These are phyloP conservation scores for Danio albolineatus DNA, from an alignment of 2,797 vertebrate genomes.

Conservation along the genomic window DNA sequence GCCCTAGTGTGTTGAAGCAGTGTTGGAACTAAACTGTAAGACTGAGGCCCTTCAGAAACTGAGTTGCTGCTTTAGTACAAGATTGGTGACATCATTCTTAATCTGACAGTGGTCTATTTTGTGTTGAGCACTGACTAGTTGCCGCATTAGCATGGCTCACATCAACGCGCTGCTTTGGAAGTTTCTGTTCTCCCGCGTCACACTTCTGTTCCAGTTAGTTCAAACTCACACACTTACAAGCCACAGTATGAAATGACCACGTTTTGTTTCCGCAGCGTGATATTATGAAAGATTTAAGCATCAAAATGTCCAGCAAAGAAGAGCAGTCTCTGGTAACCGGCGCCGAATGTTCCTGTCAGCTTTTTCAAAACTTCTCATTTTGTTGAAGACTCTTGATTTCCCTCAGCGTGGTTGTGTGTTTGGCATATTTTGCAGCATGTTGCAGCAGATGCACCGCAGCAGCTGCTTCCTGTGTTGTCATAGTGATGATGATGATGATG, in stretches of 20 bases:
- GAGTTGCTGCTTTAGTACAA: no score
- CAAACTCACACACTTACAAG: conserved; percentile 65
- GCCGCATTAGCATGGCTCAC: not conserved
- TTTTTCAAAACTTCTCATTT: no score
- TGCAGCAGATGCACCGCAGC: not conserved
- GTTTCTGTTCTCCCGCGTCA: not conserved
- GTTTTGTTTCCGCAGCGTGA: conserved; percentile 84
- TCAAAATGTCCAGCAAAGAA: conserved; percentile 82
- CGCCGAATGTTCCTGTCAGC: conserved; percentile 78
- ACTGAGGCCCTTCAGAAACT: no score
- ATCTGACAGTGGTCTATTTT: not conserved
- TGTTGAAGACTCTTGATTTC: no score
- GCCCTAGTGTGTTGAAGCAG: no score
- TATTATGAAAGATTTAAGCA: conserved; percentile 85
- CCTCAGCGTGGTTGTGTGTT: no score
- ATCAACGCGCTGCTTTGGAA: not conserved
- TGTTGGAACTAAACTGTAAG: no score
- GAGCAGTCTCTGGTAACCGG: conserved; percentile 83
- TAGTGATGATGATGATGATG: no score
- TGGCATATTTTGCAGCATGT: no score
- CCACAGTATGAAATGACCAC: conserved; percentile 74
- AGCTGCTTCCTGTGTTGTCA: no score
- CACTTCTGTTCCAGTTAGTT: conserved; percentile 61
- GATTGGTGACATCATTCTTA: no score
- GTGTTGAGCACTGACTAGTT: not conserved